Base-by-base conservation (phyloP, 2,888 invertebrate genomes). In the Caenorhabditis plicata region DNA sequence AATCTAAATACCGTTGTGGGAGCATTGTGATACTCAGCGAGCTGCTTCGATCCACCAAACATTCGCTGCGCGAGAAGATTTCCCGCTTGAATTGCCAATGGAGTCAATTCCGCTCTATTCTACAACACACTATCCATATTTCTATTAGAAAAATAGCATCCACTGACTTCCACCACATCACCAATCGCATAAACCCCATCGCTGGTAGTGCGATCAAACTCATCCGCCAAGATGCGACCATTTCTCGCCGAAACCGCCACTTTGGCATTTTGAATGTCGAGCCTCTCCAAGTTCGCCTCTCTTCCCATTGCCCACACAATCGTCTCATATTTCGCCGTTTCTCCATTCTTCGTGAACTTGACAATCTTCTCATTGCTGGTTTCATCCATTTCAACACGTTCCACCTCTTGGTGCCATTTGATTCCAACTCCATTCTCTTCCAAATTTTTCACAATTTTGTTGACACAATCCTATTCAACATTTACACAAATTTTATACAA, bases 61-160 rank as follows among this genome's bases (percentile, higher is more conserved):
- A 82, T 66, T 23, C 82, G 61, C 19, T 68, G 63, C 32, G 80
- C 77, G n/a, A 95, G 84, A 73, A 92, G 84, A 57, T 88, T 87
- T 27, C 94, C 95, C 33, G 94, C 92, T 78, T 88, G 88, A 53
- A 92, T 89, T 26, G 92, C 92, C 5, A 94, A 92, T 2, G 95
- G 95, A 4, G 95, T 96, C 40, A 96, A 85, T 84, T 95, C 94
- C 0, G 91, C 91, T 77, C 85, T 86, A 76, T 85, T 86, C 85
- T 88, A 80, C 47, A 80, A 74, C 3, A 27, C 4, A 42, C 23
- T 13, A 20, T 35, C 20, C 8, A 22, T 35, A 5, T 3, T 3
- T 31, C 25, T 4, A 17, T 8, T 20, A 15, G 3, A 26, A 35
- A 20, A 43, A 35, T 23, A 20, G 8, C 17, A 32, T 9, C 8